Conservation (phyloP, 1,140 invertebrate species). For the Orchesella cincta region DNA sequence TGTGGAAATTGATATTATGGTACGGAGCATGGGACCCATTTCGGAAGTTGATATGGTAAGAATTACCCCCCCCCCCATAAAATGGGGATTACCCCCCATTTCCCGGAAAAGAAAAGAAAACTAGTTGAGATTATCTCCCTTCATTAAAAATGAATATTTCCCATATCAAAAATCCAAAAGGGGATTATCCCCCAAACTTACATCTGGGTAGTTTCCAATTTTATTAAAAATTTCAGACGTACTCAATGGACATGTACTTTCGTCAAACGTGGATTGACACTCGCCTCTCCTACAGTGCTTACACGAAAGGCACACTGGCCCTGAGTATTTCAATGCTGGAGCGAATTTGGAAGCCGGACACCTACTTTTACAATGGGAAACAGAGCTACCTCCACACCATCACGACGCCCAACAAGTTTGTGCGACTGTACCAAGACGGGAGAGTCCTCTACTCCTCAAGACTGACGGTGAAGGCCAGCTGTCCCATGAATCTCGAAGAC, state of each 20-base stretch:
- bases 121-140: too few relatives aligned
- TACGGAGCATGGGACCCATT: slow-evolving; percentile 84
- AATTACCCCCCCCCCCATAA: too few relatives aligned
- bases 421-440: slow-evolving; percentile 78
- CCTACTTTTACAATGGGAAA: slow-evolving; percentile 67
- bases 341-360: slow-evolving; percentile 86
- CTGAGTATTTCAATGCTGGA: slow-evolving; percentile 69
- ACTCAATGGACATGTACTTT: slow-evolving; percentile 89
- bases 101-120: too few relatives aligned
- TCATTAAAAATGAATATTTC: too few relatives aligned
- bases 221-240: slow-evolving; percentile 84
- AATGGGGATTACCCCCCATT: slow-evolving; percentile 27
- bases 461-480: slow-evolving; percentile 86
- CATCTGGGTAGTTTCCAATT: too few relatives aligned
- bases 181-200: too few relatives aligned
- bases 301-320: slow-evolving; percentile 65
- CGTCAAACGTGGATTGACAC: slow-evolving; percentile 76
- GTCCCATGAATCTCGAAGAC: slow-evolving; percentile 87
- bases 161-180: too few relatives aligned
- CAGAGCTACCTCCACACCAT: slow-evolving; percentile 84
- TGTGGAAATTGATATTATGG: slow-evolving; percentile 83
- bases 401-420: slow-evolving; percentile 86
- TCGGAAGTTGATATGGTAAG: slow-evolving; percentile 85
- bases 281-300: slow-evolving; percentile 68
- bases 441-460: slow-evolving; percentile 82